phyloP scores from a whole-genome alignment of 2,797 vertebrate species.

The Phoeniculus purpureus region DNA sequence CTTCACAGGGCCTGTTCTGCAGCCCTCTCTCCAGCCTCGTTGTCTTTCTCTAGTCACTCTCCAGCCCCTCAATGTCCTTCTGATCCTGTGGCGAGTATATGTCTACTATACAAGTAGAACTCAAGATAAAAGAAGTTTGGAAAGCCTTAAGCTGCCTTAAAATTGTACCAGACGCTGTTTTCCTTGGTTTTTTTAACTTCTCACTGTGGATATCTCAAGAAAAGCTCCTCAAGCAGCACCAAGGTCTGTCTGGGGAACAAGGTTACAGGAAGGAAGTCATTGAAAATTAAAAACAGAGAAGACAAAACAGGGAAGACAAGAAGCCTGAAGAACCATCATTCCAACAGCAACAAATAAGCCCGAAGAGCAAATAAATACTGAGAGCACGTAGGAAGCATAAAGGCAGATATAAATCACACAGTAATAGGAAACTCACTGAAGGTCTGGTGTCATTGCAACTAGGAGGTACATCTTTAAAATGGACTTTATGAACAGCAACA shows the following conservation, averaged over 20 bases:
- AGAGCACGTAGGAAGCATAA: not conserved
- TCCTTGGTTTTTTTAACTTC: not conserved
- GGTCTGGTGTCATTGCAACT: not conserved
- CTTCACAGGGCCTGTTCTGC: no score
- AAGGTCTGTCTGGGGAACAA: not conserved
- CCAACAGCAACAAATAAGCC: not conserved
- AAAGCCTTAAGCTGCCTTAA: not conserved
- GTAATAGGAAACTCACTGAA: not conserved
- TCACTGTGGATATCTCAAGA: accelerated
- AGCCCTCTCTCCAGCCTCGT: no score
- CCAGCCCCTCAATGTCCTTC: no score
- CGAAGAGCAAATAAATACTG: not conserved
- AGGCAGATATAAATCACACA: not conserved
- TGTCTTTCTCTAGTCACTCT: no score
- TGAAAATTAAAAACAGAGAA: not conserved
- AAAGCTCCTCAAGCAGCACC: not conserved
- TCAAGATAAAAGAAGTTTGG: not conserved
- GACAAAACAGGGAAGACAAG: not conserved
- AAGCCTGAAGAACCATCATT: not conserved
- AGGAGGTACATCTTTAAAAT: not conserved
- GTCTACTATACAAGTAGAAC: not conserved
- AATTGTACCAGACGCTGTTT: not conserved
- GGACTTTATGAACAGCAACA: not conserved
- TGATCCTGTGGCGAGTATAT: no score
- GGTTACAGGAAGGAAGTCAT: not conserved